Evolutionary conservation across 2,797 vertebrate genomes (phyloP), one percentile per base, ranked within the genome.

Genomic region (Muraenolepis orangiensis): DNA sequence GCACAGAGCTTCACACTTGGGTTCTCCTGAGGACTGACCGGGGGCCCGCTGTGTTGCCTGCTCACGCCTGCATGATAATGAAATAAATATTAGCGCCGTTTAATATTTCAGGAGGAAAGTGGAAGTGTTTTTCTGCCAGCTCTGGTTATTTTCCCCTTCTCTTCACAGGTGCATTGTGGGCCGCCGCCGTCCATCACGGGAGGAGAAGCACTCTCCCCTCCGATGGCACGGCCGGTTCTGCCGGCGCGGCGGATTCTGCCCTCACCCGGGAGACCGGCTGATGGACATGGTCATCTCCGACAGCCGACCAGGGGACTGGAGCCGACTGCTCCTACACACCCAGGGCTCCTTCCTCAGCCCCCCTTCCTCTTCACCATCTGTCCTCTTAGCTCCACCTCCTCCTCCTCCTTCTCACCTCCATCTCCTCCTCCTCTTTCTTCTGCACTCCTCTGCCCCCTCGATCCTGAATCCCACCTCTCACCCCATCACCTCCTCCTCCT

Each of bases 271-370:
- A 93, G 93, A 93, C 90, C 86, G 36, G 51, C 84, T 94, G 93
- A 94, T 93, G 93, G 93, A 94, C 93, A 93, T 87, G 90, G 92
- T 93, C 90, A 93, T 91, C 87, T 87, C 88, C 90, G 86, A 89
- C 87, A 87, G 88, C 87, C 88, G 81, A 89, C 89, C 85, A 72
- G 85, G 92, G 91, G 93, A 93, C 88, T 34, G 32, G 32, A 34
- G 32, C 8, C 8, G 32, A 72, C 76, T 80, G 13, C 40, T 28
- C 14, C 70, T 38, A 16, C 71, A 68, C 61, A n/a, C n/a, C n/a
- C n/a, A n/a, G n/a, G n/a, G n/a, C 14, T 42, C 69, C 69, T 66
- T 34, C 68, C 32, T 28, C 31, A 26, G 71, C 51, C 23, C 51
- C 2, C 8, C 32, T 8, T 34, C 32, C 32, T 34, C 32, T n/a